Evolutionary conservation across 2,113 vertebrate species (phyloP).

Genomic region (Formicarius rufipectus): DNA sequence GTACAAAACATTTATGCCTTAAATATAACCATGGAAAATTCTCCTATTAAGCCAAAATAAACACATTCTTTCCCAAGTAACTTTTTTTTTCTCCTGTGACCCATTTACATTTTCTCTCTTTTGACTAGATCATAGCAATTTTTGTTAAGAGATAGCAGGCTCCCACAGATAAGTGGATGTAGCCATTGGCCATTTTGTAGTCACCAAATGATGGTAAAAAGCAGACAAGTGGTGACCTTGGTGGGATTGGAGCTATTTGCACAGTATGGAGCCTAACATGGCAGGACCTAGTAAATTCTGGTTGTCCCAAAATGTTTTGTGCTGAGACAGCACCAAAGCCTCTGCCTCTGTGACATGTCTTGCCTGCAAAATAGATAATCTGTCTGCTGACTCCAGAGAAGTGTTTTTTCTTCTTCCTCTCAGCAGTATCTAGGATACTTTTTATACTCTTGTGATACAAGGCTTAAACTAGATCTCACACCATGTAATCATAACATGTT

Average conservation of each 20-base stretch:
- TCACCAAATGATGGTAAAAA: background rate
- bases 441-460: background rate
- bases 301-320: background rate
- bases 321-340: background rate
- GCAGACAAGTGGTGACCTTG: background rate
- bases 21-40: background rate
- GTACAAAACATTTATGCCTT: background rate
- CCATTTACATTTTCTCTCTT: background rate
- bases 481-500: background rate
- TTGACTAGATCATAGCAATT: background rate
- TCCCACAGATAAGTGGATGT: background rate
- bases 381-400: background rate
- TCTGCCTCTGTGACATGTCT: background rate
- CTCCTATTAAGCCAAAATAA: background rate
- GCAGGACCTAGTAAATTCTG: background rate
- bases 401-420: background rate
- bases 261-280: background rate
- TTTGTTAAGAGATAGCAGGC: background rate
- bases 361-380: background rate
- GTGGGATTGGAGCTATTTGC: background rate
- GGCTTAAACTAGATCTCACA: background rate
- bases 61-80: background rate
- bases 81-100: background rate
- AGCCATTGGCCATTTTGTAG: background rate
- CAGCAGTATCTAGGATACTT: background rate